Evolutionary conservation across 2,888 invertebrate species (phyloP).

Genomic region (Cheilosia impressa): DNA sequence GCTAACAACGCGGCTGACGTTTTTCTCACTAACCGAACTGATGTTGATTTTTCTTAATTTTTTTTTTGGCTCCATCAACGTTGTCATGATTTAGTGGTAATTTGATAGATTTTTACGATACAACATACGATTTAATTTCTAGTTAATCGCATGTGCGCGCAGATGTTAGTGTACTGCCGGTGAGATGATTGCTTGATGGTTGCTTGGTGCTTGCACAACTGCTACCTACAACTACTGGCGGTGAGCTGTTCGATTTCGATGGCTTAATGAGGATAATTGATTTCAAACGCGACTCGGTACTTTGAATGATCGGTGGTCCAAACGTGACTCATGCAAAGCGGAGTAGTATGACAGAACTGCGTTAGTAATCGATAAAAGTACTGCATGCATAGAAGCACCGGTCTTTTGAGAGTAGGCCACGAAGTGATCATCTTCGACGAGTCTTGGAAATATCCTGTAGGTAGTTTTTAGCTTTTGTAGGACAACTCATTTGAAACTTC

Average conservation of each 20-base stretch:
- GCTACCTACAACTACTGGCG: neutral
- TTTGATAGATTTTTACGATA: conserved; percentile 64
- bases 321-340: no score
- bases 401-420: no score
- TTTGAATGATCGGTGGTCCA: no score
- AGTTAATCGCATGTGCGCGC: conserved; percentile 50
- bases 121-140: conserved; percentile 59
- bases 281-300: neutral
- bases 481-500: no score
- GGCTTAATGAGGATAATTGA: conserved; percentile 38
- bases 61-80: neutral
- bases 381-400: no score
- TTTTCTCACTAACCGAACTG: no score
- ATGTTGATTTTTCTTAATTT: conserved; percentile 3
- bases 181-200: conserved; percentile 16
- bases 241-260: neutral
- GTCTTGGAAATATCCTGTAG: no score
- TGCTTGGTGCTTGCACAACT: neutral
- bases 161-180: conserved; percentile 17
- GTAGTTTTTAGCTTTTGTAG: no score
- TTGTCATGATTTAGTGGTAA: conserved; percentile 64
- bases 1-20: neutral
- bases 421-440: no score
- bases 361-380: no score
- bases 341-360: no score